These are phyloP conservation scores for Phalangium opilio DNA, from an alignment of 2,888 invertebrate genomes.

Conservation along the genomic window DNA sequence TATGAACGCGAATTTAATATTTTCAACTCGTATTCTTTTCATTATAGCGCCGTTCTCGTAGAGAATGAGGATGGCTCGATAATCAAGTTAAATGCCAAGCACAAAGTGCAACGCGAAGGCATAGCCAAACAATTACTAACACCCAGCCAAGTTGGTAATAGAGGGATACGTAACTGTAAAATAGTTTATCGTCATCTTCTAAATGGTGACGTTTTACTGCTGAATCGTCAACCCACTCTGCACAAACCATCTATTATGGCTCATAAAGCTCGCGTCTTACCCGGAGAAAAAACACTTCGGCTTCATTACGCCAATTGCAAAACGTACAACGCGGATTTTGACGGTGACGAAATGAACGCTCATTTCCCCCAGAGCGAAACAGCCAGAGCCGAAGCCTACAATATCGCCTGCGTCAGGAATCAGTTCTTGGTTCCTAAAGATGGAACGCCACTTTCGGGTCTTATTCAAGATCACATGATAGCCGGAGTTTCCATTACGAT, in stretches of 20 bases:
- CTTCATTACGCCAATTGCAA: constrained; percentile 98
- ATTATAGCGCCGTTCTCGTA: constrained; percentile 59
- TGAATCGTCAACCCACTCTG: constrained; percentile 94
- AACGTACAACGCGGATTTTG: constrained; percentile 98
- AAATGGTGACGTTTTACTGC: constrained; percentile 75
- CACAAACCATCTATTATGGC: constrained; percentile 99
- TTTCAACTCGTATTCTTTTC: constrained; percentile 1
- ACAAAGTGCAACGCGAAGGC: constrained; percentile 51
- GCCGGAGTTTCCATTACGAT: constrained; percentile 78
- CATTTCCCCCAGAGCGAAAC: constrained; percentile 93
- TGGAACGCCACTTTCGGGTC: constrained; percentile 85
- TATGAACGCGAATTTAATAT: too few species aligned
- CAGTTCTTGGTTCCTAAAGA: constrained; percentile 98
- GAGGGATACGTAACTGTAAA: constrained; percentile 34
- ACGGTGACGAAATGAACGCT: constrained; percentile 99
- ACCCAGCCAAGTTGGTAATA: constrained; percentile 40
- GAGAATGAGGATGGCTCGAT: constrained; percentile 61
- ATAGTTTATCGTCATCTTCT: constrained; percentile 69
- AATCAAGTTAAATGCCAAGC: constrained; percentile 45
- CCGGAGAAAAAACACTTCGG: constrained; percentile 81
- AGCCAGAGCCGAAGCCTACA: constrained; percentile 77
- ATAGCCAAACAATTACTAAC: constrained; percentile 62
- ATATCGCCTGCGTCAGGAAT: constrained; percentile 42
- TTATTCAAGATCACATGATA: constrained; percentile 98
- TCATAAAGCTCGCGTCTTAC: constrained; percentile 71